These are phyloP conservation scores for Lordiphosa collinella DNA, from an alignment of 1,140 invertebrate genomes.

Conservation along the genomic window DNA sequence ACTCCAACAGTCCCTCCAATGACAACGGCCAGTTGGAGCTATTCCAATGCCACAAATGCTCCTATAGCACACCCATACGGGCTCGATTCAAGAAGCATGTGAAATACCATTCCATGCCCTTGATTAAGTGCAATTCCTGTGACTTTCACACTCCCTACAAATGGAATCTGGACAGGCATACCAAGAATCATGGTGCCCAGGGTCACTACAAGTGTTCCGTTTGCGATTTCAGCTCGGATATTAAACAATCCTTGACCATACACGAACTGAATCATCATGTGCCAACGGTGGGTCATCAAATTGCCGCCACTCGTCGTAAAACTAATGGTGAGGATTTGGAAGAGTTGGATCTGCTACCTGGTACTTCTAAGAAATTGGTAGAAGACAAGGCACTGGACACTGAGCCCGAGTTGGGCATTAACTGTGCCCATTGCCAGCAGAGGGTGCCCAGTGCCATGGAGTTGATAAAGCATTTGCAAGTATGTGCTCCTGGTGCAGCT, in stretches of 20 bases:
- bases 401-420: constrained; percentile 4
- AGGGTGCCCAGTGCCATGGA: constrained; percentile 56
- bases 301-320: constrained; percentile 70
- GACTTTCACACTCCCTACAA: constrained; percentile 91
- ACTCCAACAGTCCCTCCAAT: constrained; percentile 12
- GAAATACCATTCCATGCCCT: constrained; percentile 95
- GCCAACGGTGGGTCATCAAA: constrained; percentile 83
- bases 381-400: background rate
- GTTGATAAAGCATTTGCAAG: constrained; percentile 35
- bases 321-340: constrained; percentile 42
- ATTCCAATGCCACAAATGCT: constrained; percentile 92
- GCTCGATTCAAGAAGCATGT: constrained; percentile 94
- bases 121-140: constrained; percentile 95
- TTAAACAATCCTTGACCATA: constrained; percentile 94
- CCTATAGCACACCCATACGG: constrained; percentile 92
- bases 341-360: constrained; percentile 10
- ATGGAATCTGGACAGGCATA: constrained; percentile 93
- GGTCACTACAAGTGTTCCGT: constrained; percentile 90
- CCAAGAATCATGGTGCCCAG: constrained; percentile 91
- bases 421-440: constrained; percentile 57
- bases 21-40: constrained; percentile 5
- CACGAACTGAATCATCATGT: constrained; percentile 94
- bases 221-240: constrained; percentile 95
- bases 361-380: background rate
- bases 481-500: constrained; percentile 22